Evolutionary conservation across 1,140 invertebrate genomes (phyloP).

Genomic region (Papilio polyxenes): DNA sequence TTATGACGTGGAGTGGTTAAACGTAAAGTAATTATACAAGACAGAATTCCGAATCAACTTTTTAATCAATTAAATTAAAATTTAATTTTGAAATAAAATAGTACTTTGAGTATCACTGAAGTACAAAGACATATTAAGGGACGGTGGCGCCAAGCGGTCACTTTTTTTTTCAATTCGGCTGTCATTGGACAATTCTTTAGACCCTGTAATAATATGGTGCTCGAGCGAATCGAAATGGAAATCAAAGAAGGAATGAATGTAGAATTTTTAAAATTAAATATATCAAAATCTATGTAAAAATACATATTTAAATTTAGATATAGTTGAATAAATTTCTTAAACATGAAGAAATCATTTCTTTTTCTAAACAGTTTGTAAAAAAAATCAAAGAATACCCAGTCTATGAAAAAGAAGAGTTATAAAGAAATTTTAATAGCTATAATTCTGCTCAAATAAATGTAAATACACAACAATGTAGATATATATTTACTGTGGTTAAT

Average conservation of each 20-base stretch:
- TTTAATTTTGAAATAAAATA: slow-evolving; percentile 3
- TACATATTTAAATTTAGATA: too few relatives aligned
- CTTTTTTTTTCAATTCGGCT: slow-evolving; percentile 61
- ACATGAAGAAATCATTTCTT: background rate
- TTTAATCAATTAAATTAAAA: background rate
- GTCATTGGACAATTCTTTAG: slow-evolving; percentile 65
- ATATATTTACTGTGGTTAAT: slow-evolving; percentile 60
- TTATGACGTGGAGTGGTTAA: too few relatives aligned
- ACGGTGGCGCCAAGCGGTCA: slow-evolving; percentile 61
- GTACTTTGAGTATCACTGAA: slow-evolving; percentile 56
- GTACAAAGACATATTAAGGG: slow-evolving; percentile 49
- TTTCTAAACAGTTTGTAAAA: background rate
- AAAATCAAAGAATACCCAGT: background rate
- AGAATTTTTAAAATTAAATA: background rate
- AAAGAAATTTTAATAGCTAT: slow-evolving; percentile 26
- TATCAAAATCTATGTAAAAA: background rate
- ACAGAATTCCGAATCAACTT: too few relatives aligned
- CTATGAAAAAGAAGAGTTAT: background rate
- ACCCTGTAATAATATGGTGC: slow-evolving; percentile 56
- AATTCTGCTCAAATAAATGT: slow-evolving; percentile 34
- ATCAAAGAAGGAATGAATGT: background rate
- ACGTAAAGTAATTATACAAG: too few relatives aligned
- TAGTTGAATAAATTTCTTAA: background rate
- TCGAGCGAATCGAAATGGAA: slow-evolving; percentile 45
- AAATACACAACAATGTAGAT: slow-evolving; percentile 51